Base-by-base conservation (phyloP, 2,888 invertebrate species). In the Lepeophtheirus nordmannii region DNA sequence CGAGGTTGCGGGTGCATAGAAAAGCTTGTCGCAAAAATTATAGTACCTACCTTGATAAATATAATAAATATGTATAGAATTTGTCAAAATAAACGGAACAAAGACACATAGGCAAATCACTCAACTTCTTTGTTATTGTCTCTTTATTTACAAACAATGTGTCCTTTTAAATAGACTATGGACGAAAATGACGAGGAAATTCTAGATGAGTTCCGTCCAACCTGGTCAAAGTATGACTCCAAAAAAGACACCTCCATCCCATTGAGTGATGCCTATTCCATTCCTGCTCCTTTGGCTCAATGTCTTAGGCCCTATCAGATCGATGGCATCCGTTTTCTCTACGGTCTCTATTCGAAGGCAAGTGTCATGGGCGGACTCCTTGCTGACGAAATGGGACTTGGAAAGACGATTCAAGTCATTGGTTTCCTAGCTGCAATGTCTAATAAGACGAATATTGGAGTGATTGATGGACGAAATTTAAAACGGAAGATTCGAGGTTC, bases 301-400 rank as follows among this genome's bases (percentile, higher is more conserved):
- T 17, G 20, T 9, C 58, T 58, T 20, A 1, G 58, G 9, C n/a
- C 20, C 14, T 58, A 58, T 58, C 58, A 58, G 22, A 20, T 20
- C 12, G 58, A 58, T 10, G 67, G 30, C 14, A 46, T 10, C 11
- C 23, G 53, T 23, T 65, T 65, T n/a, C 58, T 65, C 14, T 65
- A 58, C 9, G 10, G 57, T 9, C 46, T 17, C 1, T 67, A 63
- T 37, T 38, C 30, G 2, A 39, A 58, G 20, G 11, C 23, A 10
- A 2, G 23, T 11, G 20, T 41, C 20, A 53, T 9, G 1, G 67
- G 67, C 10, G 56, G 40, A 14, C 17, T 67, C 14, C 56, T 67
- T 14, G 67, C 67, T 20, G 67, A 67, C 46, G 67, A 67, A 12
- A 67, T 65, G 63, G 67, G 67, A 2, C 62, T 67, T 10, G 67